phyloP scores from a whole-genome alignment of 2,113 vertebrate species.

The Carollia perspicillata region DNA sequence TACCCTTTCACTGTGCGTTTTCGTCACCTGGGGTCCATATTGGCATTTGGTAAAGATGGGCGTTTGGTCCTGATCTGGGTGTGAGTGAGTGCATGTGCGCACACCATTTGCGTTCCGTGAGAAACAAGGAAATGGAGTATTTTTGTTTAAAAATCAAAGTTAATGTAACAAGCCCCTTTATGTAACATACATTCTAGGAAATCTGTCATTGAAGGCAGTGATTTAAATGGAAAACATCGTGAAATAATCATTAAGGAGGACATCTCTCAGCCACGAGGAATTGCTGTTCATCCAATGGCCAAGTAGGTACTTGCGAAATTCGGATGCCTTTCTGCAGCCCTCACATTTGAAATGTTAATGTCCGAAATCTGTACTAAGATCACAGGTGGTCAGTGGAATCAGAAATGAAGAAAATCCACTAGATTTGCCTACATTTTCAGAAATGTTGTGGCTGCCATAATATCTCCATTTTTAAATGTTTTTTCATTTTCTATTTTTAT shows the following conservation, averaged over 20 bases:
- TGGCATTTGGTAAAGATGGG: background rate
- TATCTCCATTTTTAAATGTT: background rate
- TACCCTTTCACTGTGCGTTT: background rate
- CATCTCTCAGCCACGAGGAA: slow-evolving; percentile 88
- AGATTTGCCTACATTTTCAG: background rate
- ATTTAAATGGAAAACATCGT: slow-evolving; percentile 84
- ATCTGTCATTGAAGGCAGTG: slow-evolving; percentile 85
- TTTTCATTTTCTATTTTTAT: background rate
- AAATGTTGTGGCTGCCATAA: background rate
- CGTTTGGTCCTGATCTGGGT: background rate
- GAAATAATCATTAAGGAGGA: slow-evolving; percentile 82
- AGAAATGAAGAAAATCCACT: background rate
- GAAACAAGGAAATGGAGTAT: slow-evolving; percentile 17
- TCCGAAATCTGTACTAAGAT: background rate
- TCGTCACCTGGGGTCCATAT: background rate
- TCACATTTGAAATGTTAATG: background rate
- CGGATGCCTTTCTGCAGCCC: background rate
- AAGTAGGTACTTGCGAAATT: slow-evolving; percentile 83
- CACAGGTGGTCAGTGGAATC: background rate
- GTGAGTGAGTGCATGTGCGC: background rate
- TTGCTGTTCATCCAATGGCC: slow-evolving; percentile 89
- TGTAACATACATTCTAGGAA: slow-evolving; percentile 81
- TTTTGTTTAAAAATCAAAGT: slow-evolving; percentile 31
- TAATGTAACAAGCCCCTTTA: background rate
- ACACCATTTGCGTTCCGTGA: background rate